These are phyloP conservation scores for Etheostoma nigrum DNA, from an alignment of 2,797 vertebrate species.

Conservation along the genomic window DNA sequence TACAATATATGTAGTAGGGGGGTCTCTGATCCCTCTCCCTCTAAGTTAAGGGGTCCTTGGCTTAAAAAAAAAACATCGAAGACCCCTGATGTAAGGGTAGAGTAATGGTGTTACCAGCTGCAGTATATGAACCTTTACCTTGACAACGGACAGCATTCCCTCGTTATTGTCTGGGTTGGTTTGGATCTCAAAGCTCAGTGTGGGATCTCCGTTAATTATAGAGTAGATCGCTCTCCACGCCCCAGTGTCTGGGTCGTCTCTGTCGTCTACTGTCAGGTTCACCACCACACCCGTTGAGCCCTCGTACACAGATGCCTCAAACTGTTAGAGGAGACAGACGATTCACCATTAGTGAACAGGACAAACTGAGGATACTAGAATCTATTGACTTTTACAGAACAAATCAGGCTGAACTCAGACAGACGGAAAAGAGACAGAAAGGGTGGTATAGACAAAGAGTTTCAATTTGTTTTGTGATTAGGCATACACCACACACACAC, in stretches of 20 bases:
- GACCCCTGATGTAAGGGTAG: too few relatives aligned
- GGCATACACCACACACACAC: too few relatives aligned
- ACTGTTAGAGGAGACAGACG: slow-evolving; percentile 81
- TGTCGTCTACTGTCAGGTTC: slow-evolving; percentile 94
- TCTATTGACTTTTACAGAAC: not conserved
- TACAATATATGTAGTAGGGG: too few relatives aligned
- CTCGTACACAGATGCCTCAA: slow-evolving; percentile 93
- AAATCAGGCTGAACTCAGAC: not conserved
- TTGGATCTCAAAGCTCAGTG: slow-evolving; percentile 93
- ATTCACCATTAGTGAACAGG: not conserved
- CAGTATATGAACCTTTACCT: slow-evolving; percentile 82
- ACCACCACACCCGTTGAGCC: slow-evolving; percentile 93
- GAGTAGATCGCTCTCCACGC: slow-evolving; percentile 94
- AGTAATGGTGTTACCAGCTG: not conserved
- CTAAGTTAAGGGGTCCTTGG: too few relatives aligned
- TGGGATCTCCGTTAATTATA: slow-evolving; percentile 94
- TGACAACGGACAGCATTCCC: slow-evolving; percentile 96
- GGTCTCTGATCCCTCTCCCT: too few relatives aligned
- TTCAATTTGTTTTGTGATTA: not conserved
- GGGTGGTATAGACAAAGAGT: not conserved
- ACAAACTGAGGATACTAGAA: not conserved
- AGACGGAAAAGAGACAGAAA: not conserved
- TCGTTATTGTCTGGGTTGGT: slow-evolving; percentile 96
- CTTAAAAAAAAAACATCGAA: too few relatives aligned
- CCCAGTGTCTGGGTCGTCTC: slow-evolving; percentile 92